Evolutionary conservation across 1,140 invertebrate species (phyloP).

Genomic region (Drosophila funebris): DNA sequence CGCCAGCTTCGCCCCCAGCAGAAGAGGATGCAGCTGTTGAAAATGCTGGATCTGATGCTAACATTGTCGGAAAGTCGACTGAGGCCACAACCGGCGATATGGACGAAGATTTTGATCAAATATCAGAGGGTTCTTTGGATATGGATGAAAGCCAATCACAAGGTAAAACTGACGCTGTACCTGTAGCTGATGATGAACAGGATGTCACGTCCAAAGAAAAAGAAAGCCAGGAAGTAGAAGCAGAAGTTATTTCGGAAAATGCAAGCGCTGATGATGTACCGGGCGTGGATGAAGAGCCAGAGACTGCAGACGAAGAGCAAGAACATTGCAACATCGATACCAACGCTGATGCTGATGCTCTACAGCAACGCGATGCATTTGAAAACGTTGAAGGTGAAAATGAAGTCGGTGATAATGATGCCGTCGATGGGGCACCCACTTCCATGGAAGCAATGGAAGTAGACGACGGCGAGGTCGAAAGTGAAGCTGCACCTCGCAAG

Average conservation of each 20-base stretch:
- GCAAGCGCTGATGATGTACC: neutral
- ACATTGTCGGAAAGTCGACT: constrained; percentile 3
- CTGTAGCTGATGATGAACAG: constrained; percentile 20
- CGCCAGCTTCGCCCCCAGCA: constrained; percentile 55
- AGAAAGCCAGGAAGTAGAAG: neutral
- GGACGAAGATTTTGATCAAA: constrained; percentile 77
- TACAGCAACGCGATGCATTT: constrained; percentile 41
- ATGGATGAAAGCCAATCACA: constrained; percentile 68
- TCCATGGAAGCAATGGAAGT: constrained; percentile 76
- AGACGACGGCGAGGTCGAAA: constrained; percentile 63
- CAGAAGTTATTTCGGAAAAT: neutral
- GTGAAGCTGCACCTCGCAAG: constrained; percentile 12
- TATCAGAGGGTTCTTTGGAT: constrained; percentile 75
- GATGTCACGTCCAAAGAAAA: constrained; percentile 8
- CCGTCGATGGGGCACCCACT: constrained; percentile 82
- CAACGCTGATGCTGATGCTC: constrained; percentile 56
- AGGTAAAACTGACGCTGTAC: constrained; percentile 42
- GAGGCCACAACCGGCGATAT: constrained; percentile 1
- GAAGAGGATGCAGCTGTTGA: constrained; percentile 45
- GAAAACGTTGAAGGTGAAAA: constrained; percentile 59
- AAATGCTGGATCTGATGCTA: neutral
- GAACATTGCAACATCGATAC: constrained; percentile 35
- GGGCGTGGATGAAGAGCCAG: constrained; percentile 25
- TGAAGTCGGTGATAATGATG: constrained; percentile 45
- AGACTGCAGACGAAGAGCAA: constrained; percentile 38